Evolutionary conservation across 2,113 vertebrate species (phyloP).

Genomic region (Strix aluco): DNA sequence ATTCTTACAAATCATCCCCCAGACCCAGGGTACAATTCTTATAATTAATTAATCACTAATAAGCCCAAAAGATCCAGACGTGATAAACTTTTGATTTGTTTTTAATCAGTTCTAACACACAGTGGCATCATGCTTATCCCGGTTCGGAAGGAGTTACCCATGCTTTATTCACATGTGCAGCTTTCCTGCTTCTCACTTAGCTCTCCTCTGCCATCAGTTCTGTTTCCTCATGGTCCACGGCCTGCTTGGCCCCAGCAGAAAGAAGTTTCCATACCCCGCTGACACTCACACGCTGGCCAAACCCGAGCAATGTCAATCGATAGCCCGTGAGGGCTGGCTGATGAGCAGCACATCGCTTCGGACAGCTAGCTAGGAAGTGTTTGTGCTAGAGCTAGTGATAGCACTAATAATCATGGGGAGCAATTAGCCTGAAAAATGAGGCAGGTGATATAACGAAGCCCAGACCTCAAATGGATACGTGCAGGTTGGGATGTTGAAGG

Average conservation of each 20-base stretch:
- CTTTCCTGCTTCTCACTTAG: neutral
- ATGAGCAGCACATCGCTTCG: too few species aligned
- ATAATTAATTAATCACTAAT: neutral
- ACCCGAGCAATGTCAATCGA: accelerated
- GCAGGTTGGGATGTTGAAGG: too few species aligned
- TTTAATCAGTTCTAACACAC: neutral
- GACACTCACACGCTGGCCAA: accelerated
- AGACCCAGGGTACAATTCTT: too few species aligned
- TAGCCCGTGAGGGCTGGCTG: accelerated
- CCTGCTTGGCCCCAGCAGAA: neutral
- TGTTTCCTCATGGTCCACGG: accelerated
- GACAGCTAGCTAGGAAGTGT: neutral
- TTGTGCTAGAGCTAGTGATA: neutral
- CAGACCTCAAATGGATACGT: too few species aligned
- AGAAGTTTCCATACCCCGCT: neutral
- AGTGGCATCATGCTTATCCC: accelerated
- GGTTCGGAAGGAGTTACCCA: neutral
- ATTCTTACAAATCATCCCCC: accelerated
- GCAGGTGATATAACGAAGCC: neutral
- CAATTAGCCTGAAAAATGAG: neutral
- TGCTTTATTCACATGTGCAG: accelerated
- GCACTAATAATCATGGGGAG: neutral
- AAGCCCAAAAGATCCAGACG: neutral
- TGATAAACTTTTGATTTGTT: accelerated
- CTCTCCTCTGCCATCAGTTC: neutral